Base-by-base conservation (phyloP, 2,113 vertebrate genomes). In the Thomomys bottae region DNA sequence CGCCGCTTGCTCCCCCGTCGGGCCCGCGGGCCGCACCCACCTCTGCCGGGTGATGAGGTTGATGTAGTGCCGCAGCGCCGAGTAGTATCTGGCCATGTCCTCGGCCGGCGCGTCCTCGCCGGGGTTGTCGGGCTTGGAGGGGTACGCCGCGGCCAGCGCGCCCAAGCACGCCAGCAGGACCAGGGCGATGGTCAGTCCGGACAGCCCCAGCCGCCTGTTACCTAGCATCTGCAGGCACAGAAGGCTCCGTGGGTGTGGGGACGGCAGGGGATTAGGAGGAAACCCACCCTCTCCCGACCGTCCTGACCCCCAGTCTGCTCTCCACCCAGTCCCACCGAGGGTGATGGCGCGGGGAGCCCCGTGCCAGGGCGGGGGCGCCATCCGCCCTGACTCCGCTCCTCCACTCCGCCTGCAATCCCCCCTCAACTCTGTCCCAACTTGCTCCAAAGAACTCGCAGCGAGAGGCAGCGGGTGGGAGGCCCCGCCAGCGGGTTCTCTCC, bases 11-110 rank as follows among this genome's bases (percentile, higher is more conserved):
- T 34, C 36, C 0, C 0, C 26, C 9, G 40, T 9, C 12, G 14
- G 21, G 15, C 42, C 5, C 0, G 0, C 5, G 2, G 9, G 10
- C 32, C 54, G 30, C 81, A 95, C 97, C 93, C 97, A 99, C 99
- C 99, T 99, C 98, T 99, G 99, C 97, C 99, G 97, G 94, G 99
- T 99, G 97, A 99, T 99, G 93, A 99, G 99, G 96, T 99, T 99
- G 98, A 99, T 99, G 97, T 99, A 99, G 97, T 99, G 99, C 97
- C 99, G 98, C 97, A 99, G 97, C 73, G 99, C 99, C 23, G 99
- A 99, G 97, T 99, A 99, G 97, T 99, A 99, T 98, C 99, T 99
- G 98, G 99, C 99, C 98, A 99, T 97, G 64, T 99, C 99, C 95
- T 99, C 99, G 61, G 99, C 98, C 0, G 99, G 98, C 0, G 99